A percentile compares a stretch with the other conserved stretches of the same genome.
These are phyloP conservation scores for Myripristis jacobus DNA, from an alignment of 2,797 vertebrate species.

Conservation along the genomic window DNA sequence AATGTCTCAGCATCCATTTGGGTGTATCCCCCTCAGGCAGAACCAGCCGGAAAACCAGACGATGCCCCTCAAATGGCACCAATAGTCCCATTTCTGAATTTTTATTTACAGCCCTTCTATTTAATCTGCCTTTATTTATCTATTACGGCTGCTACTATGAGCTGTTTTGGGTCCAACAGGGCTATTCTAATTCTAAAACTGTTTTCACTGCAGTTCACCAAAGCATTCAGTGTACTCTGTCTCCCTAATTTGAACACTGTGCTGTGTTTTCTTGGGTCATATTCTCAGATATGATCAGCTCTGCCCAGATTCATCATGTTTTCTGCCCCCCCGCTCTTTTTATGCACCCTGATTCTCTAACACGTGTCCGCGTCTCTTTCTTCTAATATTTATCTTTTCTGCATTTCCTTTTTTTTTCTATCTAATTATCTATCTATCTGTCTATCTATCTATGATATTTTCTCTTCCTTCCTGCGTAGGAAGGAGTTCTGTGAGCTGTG, in stretches of 20 bases:
- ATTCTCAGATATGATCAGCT: slow-evolving; percentile 19
- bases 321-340: slow-evolving; percentile 9
- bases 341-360: slow-evolving; percentile 8
- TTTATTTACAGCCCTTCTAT: slow-evolving; percentile 46
- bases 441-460: not conserved
- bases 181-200: slow-evolving; percentile 41
- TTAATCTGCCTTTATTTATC: slow-evolving; percentile 7
- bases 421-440: slow-evolving; percentile 9
- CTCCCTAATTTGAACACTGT: slow-evolving; percentile 36
- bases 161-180: too few species aligned
- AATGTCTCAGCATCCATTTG: slow-evolving; percentile 41
- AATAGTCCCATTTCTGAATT: slow-evolving; percentile 34
- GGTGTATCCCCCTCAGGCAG: slow-evolving; percentile 26
- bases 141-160: not conserved
- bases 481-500: slow-evolving; percentile 93
- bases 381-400: slow-evolving; percentile 29
- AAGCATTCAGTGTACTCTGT: slow-evolving; percentile 22
- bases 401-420: slow-evolving; percentile 29
- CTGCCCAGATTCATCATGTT: too few species aligned
- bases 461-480: slow-evolving; percentile 68
- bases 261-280: not conserved
- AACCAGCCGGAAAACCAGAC: slow-evolving; percentile 26
- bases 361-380: not conserved
- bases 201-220: slow-evolving; percentile 41
- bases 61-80: slow-evolving; percentile 31